Conservation (phyloP, 2,113 vertebrate species). For the Panthera leo region DNA sequence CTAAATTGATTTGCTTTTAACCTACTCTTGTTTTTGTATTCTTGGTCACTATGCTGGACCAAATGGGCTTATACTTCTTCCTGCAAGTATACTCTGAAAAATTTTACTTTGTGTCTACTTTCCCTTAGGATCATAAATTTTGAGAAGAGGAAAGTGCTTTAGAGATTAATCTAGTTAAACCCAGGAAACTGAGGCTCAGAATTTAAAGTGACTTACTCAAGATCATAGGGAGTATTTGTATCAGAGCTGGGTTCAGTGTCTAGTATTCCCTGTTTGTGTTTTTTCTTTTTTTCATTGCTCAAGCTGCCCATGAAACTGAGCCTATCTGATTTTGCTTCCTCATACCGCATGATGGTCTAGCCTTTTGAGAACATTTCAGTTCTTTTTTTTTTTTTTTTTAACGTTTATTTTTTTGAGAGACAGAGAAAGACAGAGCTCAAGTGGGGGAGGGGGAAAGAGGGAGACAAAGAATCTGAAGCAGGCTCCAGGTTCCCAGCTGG, state of each 20-base stretch:
- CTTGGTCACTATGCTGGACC: neutral
- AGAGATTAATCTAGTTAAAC: neutral
- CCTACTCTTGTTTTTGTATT: neutral
- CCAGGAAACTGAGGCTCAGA: neutral
- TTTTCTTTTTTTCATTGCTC: neutral
- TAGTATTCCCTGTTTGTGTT: neutral
- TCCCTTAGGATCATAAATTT: neutral
- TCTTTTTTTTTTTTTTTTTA: neutral
- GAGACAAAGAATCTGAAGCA: too few relatives aligned
- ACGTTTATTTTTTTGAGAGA: too few relatives aligned
- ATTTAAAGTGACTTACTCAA: neutral
- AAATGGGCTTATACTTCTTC: neutral
- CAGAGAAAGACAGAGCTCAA: too few relatives aligned
- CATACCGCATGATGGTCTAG: neutral
- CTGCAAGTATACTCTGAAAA: neutral
- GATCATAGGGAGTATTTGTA: neutral
- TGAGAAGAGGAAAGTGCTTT: neutral
- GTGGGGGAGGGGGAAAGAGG: too few relatives aligned
- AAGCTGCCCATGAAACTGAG: neutral
- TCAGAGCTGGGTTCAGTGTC: neutral
- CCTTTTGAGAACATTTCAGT: neutral
- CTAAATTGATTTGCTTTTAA: neutral
- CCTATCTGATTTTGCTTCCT: neutral
- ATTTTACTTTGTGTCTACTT: neutral
- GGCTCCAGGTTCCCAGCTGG: too few relatives aligned